Base-by-base conservation (phyloP, 2,888 invertebrate species). In the Petrophora chlorosata region DNA sequence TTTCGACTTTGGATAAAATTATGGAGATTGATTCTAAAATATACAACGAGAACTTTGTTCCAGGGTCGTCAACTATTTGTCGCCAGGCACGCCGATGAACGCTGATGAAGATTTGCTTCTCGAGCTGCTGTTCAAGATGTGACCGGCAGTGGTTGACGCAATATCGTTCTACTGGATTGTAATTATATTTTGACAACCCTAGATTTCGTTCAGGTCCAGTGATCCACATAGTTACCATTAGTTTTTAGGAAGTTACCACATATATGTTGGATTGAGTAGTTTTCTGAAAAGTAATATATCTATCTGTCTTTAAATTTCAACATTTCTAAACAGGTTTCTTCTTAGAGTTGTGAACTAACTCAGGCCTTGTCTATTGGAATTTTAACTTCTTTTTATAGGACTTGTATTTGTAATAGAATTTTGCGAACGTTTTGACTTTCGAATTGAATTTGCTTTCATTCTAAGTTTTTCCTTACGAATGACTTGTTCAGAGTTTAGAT, bases 401-500 rank as follows among this genome's bases (percentile, higher is more conserved):
- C 25, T 40, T 43, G 25, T 40, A 30, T 55, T 39, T 30, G 34
- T 46, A 38, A 38, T 51, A 44, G 32, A 45, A 36, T 10, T 9
- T 25, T 48, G 34, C 45, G 33, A 40, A 46, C 15, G 26, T 15
- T 32, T 55, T 48, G 19, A 29, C 28, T 49, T 56, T 41, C 35
- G 41, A 54, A 19, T 44, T 48, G 44, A 46, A 53, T 59, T 55
- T 59, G 48, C 42, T 56, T 61, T 65, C 54, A 39, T 59, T 61
- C 61, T 50, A 49, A 55, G 38, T 39, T 43, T 79, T 73, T 75
- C 71, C 71, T 82, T 75, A 70, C 61, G 73, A 78, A 81, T 82
- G 84, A 82, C 86, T 86, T 87, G 83, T 84, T 82, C 79, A 82
- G 85, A 87, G 81, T 86, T 85, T 85, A 76, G 73, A 80, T 79